Percentiles rank a stretch among this genome's conserved stretches.
Evolutionary conservation across 2,797 vertebrate species (phyloP).

Genomic region (Microchirus variegatus): DNA sequence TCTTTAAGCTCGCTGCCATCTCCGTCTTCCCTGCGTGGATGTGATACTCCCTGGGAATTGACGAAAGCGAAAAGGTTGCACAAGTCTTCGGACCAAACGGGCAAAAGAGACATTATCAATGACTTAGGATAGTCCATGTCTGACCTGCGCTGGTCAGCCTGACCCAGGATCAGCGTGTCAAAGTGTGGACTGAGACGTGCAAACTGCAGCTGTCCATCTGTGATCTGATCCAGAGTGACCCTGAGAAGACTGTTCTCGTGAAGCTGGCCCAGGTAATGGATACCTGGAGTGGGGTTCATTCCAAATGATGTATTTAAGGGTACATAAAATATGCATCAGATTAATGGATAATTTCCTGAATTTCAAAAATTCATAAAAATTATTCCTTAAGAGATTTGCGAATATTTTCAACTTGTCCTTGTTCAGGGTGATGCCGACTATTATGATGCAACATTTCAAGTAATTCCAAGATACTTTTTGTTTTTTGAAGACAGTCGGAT

Average conservation of each 20-base stretch:
- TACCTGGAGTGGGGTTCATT: slow-evolving; percentile 58
- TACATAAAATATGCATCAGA: too few relatives aligned
- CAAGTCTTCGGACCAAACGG: too few relatives aligned
- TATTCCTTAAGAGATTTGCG: too few relatives aligned
- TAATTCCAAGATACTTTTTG: too few relatives aligned
- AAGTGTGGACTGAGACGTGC: slow-evolving; percentile 79
- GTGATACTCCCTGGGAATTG: slow-evolving; percentile 64
- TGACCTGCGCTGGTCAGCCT: slow-evolving; percentile 55
- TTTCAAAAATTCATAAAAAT: too few relatives aligned
- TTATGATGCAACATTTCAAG: too few relatives aligned
- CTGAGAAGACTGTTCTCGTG: slow-evolving; percentile 79
- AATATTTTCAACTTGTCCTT: too few relatives aligned
- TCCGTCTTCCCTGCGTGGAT: slow-evolving; percentile 73
- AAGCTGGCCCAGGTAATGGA: slow-evolving; percentile 83
- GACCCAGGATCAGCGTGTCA: slow-evolving; percentile 79
- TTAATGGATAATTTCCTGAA: too few relatives aligned
- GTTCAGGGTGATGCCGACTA: too few relatives aligned
- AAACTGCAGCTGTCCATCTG: slow-evolving; percentile 80
- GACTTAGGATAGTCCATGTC: too few relatives aligned
- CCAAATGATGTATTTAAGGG: too few relatives aligned
- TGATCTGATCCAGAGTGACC: slow-evolving; percentile 81
- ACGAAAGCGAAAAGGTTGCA: not conserved
- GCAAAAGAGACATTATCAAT: not conserved
- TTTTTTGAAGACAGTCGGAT: too few relatives aligned
- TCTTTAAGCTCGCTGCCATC: slow-evolving; percentile 71